Conservation (phyloP, 2,797 vertebrate species). For the Pelochelys cantorii region DNA sequence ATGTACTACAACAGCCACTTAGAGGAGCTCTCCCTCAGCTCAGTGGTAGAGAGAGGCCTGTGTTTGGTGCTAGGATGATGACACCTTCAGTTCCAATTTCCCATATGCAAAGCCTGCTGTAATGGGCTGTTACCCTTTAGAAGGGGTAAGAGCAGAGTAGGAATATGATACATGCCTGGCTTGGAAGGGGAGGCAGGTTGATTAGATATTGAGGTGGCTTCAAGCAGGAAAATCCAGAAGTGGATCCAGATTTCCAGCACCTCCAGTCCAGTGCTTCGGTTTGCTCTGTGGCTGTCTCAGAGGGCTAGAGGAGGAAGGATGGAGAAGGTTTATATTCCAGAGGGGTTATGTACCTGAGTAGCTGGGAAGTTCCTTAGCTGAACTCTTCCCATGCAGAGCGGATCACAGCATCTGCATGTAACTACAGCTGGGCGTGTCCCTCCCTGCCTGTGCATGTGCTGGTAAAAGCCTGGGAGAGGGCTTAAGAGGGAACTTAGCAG, state of each 20-base stretch:
- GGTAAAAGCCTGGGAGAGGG: no score
- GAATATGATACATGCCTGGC: background rate
- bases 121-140: background rate
- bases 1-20: background rate
- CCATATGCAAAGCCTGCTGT: background rate
- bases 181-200: background rate
- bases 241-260: background rate
- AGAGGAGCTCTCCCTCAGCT: background rate
- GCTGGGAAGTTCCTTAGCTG: no score
- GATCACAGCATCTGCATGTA: no score
- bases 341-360: no score
- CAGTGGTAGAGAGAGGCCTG: background rate
- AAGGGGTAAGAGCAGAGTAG: background rate
- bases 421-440: no score
- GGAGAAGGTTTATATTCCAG: background rate
- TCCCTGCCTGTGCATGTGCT: no score
- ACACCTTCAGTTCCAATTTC: background rate
- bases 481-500: no score
- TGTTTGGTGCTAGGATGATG: background rate
- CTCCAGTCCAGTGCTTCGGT: background rate
- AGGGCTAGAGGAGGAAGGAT: background rate
- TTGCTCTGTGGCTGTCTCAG: background rate
- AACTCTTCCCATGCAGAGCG: no score
- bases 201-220: background rate
- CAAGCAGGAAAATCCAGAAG: background rate